phyloP scores from a whole-genome alignment of 2,888 invertebrate genomes.

The Lasioglossum pauxillum region DNA sequence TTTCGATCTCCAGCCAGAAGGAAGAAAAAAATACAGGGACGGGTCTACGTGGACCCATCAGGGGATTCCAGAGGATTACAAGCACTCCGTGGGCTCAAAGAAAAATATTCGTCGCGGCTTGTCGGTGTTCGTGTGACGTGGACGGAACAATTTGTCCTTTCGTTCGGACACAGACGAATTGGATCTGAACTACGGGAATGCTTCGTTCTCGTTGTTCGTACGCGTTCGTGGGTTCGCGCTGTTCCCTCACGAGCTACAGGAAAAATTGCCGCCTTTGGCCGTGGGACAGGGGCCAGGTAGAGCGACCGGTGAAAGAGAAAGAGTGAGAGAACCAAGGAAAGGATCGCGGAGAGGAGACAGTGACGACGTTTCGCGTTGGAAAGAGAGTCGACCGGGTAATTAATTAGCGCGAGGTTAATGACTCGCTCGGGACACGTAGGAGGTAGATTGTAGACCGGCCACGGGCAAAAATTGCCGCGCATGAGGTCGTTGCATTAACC shows the following conservation, averaged over 20 bases:
- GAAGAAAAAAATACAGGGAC: not conserved
- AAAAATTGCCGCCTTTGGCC: slow-evolving; percentile 17
- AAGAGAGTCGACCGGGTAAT: slow-evolving; percentile 61
- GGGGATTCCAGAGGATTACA: not conserved
- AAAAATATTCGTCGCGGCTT: not conserved
- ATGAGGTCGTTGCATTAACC: slow-evolving; percentile 69
- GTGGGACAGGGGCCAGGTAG: slow-evolving; percentile 27
- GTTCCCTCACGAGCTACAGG: not conserved
- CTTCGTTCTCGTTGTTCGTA: not conserved
- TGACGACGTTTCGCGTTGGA: slow-evolving; percentile 48
- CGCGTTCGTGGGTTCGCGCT: not conserved
- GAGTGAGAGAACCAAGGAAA: not conserved
- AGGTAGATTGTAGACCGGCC: slow-evolving; percentile 49
- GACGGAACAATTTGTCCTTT: slow-evolving; percentile 3
- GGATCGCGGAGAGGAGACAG: slow-evolving; percentile 28
- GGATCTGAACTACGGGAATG: not conserved
- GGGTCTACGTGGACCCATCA: not conserved
- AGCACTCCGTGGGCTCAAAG: not conserved
- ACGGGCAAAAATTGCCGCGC: slow-evolving; percentile 62
- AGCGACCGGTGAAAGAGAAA: not conserved
- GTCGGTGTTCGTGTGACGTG: not conserved
- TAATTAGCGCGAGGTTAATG: slow-evolving; percentile 70
- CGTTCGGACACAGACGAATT: slow-evolving; percentile 1
- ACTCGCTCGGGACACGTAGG: slow-evolving; percentile 64
- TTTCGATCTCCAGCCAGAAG: not conserved